Conservation (phyloP, 2,888 invertebrate genomes). For the Pimpla rufipes region DNA sequence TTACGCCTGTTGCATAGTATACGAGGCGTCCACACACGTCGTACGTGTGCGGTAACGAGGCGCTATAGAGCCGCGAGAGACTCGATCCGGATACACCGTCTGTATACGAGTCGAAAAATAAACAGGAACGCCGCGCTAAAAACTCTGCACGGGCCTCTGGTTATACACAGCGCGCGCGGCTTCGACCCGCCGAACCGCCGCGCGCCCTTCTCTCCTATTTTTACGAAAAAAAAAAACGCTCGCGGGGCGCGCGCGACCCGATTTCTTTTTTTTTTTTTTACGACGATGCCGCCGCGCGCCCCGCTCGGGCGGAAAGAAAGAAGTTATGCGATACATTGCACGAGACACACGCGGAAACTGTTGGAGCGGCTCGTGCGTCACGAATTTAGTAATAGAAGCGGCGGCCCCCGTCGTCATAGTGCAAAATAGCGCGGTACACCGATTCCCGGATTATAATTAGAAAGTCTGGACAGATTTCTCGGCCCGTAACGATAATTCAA, state of each 20-base stretch:
- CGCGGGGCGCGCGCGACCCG: not conserved
- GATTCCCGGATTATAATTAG: constrained; percentile 7
- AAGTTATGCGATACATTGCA: constrained; percentile 63
- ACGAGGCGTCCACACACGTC: not conserved
- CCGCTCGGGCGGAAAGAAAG: constrained; percentile 15
- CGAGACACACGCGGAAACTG: constrained; percentile 53
- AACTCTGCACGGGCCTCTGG: not conserved
- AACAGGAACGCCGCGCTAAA: constrained; percentile 51
- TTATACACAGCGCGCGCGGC: not conserved
- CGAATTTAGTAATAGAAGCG: constrained; percentile 62
- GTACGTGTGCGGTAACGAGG: constrained; percentile 12
- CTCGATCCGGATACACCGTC: constrained; percentile 9
- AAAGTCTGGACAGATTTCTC: not conserved
- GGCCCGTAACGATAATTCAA: not conserved
- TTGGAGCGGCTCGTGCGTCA: constrained; percentile 57
- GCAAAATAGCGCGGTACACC: constrained; percentile 30
- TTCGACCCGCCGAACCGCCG: not conserved
- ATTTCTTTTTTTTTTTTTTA: not conserved
- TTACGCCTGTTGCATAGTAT: constrained; percentile 21
- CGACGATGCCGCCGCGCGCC: not conserved
- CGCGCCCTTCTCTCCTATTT: constrained; percentile 42
- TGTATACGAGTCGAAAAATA: constrained; percentile 56
- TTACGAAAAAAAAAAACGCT: constrained; percentile 28
- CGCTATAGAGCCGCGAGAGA: not conserved
- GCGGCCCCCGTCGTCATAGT: not conserved